These are phyloP conservation scores for Thinocorus orbignyianus DNA, from an alignment of 2,113 vertebrate species.

Conservation along the genomic window DNA sequence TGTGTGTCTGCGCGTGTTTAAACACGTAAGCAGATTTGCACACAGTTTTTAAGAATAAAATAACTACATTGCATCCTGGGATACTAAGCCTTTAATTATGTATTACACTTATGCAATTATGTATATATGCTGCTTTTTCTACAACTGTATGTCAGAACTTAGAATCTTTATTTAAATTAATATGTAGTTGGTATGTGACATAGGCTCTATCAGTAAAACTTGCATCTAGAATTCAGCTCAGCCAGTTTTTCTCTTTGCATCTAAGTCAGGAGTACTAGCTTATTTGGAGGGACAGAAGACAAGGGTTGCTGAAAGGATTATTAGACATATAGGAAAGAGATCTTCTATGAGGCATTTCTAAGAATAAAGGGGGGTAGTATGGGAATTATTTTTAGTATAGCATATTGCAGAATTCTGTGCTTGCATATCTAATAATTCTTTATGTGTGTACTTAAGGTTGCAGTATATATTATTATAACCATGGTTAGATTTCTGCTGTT, in stretches of 20 bases:
- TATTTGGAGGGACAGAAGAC: background rate
- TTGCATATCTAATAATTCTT: background rate
- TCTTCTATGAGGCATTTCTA: background rate
- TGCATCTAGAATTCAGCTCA: background rate
- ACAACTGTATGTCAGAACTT: background rate
- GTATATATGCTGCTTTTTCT: background rate
- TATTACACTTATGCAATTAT: background rate
- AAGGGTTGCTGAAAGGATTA: background rate
- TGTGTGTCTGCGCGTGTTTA: rapidly evolving
- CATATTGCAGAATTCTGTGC: background rate
- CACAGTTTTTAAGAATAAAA: background rate
- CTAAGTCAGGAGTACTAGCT: background rate
- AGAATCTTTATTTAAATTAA: background rate
- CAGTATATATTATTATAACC: background rate
- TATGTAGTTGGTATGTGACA: background rate
- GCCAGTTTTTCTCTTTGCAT: background rate
- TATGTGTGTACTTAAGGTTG: background rate
- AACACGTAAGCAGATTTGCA: background rate
- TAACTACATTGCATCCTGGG: background rate
- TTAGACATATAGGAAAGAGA: background rate
- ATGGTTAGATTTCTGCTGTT: background rate
- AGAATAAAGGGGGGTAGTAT: background rate
- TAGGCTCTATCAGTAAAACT: background rate
- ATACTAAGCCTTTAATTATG: background rate
- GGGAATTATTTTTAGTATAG: background rate